A percentile compares a stretch with the other conserved stretches of the same genome.
phyloP scores from a whole-genome alignment of 2,888 invertebrate species.

The Dione juno region DNA sequence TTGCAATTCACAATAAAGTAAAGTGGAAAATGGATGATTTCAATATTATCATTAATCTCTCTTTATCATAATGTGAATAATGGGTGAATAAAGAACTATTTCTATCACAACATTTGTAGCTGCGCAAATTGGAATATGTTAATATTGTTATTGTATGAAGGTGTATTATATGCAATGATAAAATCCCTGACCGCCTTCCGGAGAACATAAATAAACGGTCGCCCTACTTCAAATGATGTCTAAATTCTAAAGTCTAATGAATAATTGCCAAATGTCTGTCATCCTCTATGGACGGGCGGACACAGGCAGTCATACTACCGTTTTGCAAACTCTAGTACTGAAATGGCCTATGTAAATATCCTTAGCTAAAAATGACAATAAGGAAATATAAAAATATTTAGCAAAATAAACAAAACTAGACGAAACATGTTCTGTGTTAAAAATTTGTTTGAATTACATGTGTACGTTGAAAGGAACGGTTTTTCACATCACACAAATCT shows the following conservation, averaged over 20 bases:
- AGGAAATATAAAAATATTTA: too few species aligned
- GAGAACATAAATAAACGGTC: constrained; percentile 33
- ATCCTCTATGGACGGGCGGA: not conserved
- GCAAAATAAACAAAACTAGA: too few species aligned
- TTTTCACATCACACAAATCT: too few species aligned
- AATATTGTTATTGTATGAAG: constrained; percentile 11
- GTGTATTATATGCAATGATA: constrained; percentile 20
- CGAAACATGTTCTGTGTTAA: not conserved
- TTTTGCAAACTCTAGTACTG: not conserved
- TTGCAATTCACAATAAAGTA: too few species aligned
- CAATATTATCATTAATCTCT: too few species aligned
- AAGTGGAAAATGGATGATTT: too few species aligned
- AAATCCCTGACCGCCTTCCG: constrained; percentile 43
- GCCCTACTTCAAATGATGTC: constrained; percentile 33
- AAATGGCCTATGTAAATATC: not conserved
- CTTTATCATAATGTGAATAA: too few species aligned
- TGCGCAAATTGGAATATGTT: constrained; percentile 1
- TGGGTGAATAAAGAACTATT: not conserved
- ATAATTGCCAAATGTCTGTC: constrained; percentile 40
- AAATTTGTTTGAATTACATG: too few species aligned
- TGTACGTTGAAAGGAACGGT: too few species aligned
- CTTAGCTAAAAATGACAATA: not conserved
- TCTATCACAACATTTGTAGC: not conserved
- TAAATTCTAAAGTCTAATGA: constrained; percentile 14
- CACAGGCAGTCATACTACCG: not conserved